Percentiles rank a stretch among this genome's conserved stretches.
phyloP scores from a whole-genome alignment of 2,888 invertebrate genomes.

The Laspeyria flexula region DNA sequence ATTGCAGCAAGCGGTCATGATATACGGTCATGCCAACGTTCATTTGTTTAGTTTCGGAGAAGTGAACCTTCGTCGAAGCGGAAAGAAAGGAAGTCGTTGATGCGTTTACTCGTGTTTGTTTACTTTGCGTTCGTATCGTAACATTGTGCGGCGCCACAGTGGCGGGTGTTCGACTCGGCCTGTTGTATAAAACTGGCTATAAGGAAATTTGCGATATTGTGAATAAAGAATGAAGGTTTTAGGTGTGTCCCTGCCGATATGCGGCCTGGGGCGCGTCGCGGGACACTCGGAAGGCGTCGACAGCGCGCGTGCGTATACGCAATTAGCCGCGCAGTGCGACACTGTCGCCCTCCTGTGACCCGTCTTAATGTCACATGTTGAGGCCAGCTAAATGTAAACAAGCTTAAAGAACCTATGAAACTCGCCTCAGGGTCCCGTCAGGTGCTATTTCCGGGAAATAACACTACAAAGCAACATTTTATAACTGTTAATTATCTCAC shows the following conservation, averaged over 20 bases:
- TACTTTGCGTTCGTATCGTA: conserved; percentile 43
- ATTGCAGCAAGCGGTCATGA: conserved; percentile 29
- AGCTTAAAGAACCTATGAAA: conserved; percentile 47
- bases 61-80: conserved; percentile 62
- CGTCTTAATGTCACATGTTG: conserved; percentile 51
- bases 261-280: conserved; percentile 23
- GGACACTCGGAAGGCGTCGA: conserved; percentile 29
- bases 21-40: conserved; percentile 27
- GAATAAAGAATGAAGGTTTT: conserved; percentile 17
- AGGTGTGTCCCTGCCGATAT: neutral
- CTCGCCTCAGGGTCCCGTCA: conserved; percentile 41
- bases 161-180: conserved; percentile 26
- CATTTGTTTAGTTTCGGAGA: conserved; percentile 60
- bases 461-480: conserved; percentile 51
- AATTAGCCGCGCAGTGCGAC: conserved; percentile 33
- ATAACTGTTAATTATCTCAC: conserved; percentile 49
- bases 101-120: conserved; percentile 58
- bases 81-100: conserved; percentile 66
- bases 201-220: conserved; percentile 10
- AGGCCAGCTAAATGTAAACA: conserved; percentile 59
- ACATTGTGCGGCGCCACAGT: conserved; percentile 33
- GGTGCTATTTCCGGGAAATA: conserved; percentile 66
- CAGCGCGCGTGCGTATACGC: conserved; percentile 29
- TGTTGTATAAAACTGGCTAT: conserved; percentile 17
- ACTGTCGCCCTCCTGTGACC: conserved; percentile 40